These are phyloP conservation scores for Pogonocherus hispidulus DNA, from an alignment of 2,888 invertebrate genomes.

Conservation along the genomic window DNA sequence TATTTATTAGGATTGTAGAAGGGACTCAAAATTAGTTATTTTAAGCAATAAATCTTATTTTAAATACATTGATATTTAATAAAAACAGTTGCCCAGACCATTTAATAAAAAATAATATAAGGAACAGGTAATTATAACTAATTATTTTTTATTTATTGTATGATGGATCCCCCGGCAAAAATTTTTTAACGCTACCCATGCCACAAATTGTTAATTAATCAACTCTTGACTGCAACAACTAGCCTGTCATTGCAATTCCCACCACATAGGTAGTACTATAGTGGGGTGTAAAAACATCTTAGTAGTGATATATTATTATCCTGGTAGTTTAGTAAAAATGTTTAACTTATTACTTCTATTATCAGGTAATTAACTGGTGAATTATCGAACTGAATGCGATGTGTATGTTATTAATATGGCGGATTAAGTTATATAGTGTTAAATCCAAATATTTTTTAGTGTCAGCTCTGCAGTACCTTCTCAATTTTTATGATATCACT, in stretches of 20 bases:
- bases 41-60: too few species aligned
- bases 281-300: constrained; percentile 2
- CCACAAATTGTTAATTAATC: constrained; percentile 8
- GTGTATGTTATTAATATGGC: too few species aligned
- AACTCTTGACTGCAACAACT: constrained; percentile 8
- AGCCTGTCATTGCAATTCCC: constrained; percentile 13
- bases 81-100: too few species aligned
- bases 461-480: too few species aligned
- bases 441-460: too few species aligned
- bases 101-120: too few species aligned
- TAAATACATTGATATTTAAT: too few species aligned
- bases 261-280: neutral
- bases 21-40: too few species aligned
- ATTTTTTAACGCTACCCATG: constrained; percentile 7
- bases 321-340: constrained; percentile 16
- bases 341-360: constrained; percentile 10
- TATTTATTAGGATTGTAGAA: too few species aligned
- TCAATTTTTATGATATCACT: too few species aligned
- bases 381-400: neutral
- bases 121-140: too few species aligned
- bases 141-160: neutral
- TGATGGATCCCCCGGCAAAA: neutral
- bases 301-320: neutral
- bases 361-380: constrained; percentile 20
- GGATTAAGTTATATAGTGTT: too few species aligned